Evolutionary conservation across 2,888 invertebrate genomes (phyloP), one percentile per base, ranked within the genome.

Genomic region (Andricus quercusramuli): DNA sequence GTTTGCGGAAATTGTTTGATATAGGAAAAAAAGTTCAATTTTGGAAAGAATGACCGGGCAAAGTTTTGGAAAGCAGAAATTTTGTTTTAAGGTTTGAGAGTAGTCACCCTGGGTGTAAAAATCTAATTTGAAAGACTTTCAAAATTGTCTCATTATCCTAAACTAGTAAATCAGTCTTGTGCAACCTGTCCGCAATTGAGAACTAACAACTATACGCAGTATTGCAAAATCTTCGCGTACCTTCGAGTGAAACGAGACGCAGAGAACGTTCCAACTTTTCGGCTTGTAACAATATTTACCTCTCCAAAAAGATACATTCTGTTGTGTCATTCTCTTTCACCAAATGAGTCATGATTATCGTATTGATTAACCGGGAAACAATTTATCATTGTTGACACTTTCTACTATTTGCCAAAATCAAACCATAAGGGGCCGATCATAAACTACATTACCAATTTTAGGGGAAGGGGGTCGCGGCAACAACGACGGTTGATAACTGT

Each of bases 201-300:
- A 66, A n/a, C 3, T 66, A 37, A 37, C n/a, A 66, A 41, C n/a
- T 15, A 37, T 37, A 37, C 37, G 32, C 37, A 67, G 67, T 67
- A 56, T 51, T 74, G 56, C 70, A 32, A 74, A 74, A 74, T 74
- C 51, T 37, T 51, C 13, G 29, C 51, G 32, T 47, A 20, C 70
- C 70, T 74, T 68, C 32, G 29, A 74, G 32, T 17, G 11, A 56
- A 74, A 37, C 37, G 37, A 59, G 74, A 74, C n/a, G 32, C n/a
- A 37, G 29, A 51, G 32, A 74, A n/a, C 59, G 51, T 32, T 70
- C n/a, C 32, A 32, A 51, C 29, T 74, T 74, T 37, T 74, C 56
- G 32, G 37, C 47, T 25, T 68, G 47, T 68, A 37, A 44, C 29
- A 25, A 25, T 64, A 64, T 17, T 64, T 64, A 13, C 64, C 59